Evolutionary conservation across 2,113 vertebrate species (phyloP), one percentile per base, ranked within the genome.

Genomic region (Carassius carassius): DNA sequence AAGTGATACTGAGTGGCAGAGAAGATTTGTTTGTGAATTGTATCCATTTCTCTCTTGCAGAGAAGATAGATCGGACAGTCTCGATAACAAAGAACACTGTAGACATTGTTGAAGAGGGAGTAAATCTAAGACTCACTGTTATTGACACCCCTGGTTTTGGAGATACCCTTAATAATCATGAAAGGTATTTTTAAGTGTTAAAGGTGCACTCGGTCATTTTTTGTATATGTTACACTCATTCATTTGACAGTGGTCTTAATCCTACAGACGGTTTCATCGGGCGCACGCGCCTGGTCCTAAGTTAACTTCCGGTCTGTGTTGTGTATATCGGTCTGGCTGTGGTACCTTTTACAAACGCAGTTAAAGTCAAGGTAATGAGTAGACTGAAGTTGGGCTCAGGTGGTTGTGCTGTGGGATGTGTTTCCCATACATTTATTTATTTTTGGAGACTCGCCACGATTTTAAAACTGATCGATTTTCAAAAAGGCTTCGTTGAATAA

Each of bases 81-180:
- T 41, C 90, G 88, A 93, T 94, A 19, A 14, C 88, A 76, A 99
- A 96, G 87, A 95, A 96, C 14, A 95, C 94, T 0, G 91, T 99
- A 60, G 92, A 96, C 91, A 97, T 99, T 0, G 96, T 98, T 91
- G 98, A 99, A 93, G 98, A 98, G 86, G 98, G 97, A 0, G 93
- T 95, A 83, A 94, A 87, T 83, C 81, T 95, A 84, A 91, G 87
- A 58, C 92, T 95, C 32, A 92, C 88, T 91, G 91, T 95, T 78
- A 90, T 95, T 3, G 94, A 95, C 91, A 95, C 94, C 0, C 94
- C 94, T 4, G 94, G 95, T 0, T 94, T 95, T 1, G 95, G 94
- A 47, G 94, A 95, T 8, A 92, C 93, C 0, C 32, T 95, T 81
- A 84, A 95, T 87, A 92, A 94, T 87, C 86, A 85, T 32, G 86